Base-by-base conservation (phyloP, 1,140 invertebrate genomes). In the Plodia interpunctella region DNA sequence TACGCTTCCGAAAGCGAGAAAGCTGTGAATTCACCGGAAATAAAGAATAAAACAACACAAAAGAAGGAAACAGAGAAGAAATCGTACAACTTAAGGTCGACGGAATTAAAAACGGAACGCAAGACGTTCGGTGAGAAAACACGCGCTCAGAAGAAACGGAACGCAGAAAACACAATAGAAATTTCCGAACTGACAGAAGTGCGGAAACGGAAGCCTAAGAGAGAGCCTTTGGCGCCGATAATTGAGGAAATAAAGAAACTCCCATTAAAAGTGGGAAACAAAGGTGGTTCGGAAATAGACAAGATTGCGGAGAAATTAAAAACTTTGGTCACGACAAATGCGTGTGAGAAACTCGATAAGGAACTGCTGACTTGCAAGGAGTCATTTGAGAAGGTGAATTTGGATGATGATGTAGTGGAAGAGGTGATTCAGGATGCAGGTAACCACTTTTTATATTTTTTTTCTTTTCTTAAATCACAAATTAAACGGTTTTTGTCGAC, bases 241-340 rank as follows among this genome's bases (percentile, higher is more conserved):
- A 81, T 87, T 21, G 82, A 87, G 49, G 83, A 86, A 65, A 80
- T 87, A 55, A 82, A 77, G 60, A 81, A 67, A 21, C 80, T 84
- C 19, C 68, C 74, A 57, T 78, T 80, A 53, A 90, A 92, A 68
- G 76, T 60, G n/a, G 59, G 60, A 5, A 79, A 73, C 49, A 78
- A 74, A 58, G 82, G 73, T 8, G 68, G 83, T 11, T 72, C 65
- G 2, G 86, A 87, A 61, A 88, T 88, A 18, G 78, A 87, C 54
- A 88, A 88, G 65, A 88, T 88, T n/a, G 86, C 86, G 0, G 86
- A 87, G 67, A 88, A 88, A 69, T 54, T 88, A 0, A 87, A 83
- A 54, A 84, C 75, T 61, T 57, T 87, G 17, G 78, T 86, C 13
- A 74, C 76, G 53, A 80, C 56, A 4, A 81, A 66, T 9, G 66